These are phyloP conservation scores for Pandion haliaetus DNA, from an alignment of 2,113 vertebrate species.

Conservation along the genomic window DNA sequence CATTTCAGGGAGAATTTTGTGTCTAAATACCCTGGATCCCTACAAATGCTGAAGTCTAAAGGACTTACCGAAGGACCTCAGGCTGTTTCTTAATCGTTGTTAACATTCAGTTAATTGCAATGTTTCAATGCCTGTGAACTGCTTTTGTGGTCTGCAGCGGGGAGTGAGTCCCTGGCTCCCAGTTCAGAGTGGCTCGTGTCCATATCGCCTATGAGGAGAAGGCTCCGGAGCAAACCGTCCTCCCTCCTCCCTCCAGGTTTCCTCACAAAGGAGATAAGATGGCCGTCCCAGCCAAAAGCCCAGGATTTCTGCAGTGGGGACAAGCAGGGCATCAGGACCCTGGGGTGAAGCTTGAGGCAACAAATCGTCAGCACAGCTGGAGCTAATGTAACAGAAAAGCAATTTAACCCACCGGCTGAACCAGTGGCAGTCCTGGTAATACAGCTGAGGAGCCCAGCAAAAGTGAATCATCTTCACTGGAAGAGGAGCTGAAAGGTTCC, in stretches of 20 bases:
- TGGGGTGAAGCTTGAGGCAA: background rate
- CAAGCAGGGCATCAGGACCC: background rate
- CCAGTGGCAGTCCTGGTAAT: background rate
- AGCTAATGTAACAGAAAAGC: background rate
- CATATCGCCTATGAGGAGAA: background rate
- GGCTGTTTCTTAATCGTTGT: background rate
- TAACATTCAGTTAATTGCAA: background rate
- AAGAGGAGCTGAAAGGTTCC: background rate
- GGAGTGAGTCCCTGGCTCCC: background rate
- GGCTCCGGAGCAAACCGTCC: background rate
- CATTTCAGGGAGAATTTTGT: background rate
- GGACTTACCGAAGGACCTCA: background rate
- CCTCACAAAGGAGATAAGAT: background rate
- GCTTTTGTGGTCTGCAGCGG: background rate
- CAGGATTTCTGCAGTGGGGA: background rate
- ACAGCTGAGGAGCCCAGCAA: background rate
- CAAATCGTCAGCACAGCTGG: background rate
- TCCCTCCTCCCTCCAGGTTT: background rate
- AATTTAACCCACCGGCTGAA: background rate
- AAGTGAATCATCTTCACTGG: background rate
- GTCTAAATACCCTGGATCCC: background rate
- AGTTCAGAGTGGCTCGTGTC: background rate
- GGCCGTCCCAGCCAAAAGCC: background rate
- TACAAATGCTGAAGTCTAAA: background rate
- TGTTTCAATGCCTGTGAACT: background rate